These are phyloP conservation scores for Calephelis virginiensis DNA, from an alignment of 1,140 invertebrate genomes.

Conservation along the genomic window DNA sequence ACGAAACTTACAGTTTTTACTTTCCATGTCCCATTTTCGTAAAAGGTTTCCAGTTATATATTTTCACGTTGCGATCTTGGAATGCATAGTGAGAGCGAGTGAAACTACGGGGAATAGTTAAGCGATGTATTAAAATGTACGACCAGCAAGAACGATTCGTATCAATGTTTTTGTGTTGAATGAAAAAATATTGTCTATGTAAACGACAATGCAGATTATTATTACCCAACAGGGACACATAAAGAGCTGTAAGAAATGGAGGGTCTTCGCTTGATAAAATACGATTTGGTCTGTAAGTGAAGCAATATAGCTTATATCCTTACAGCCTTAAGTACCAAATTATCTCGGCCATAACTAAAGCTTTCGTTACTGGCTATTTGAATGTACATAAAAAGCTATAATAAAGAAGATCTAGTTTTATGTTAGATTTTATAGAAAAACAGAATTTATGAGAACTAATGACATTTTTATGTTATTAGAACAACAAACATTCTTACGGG, in stretches of 20 bases:
- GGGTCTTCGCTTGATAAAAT: slow-evolving; percentile 47
- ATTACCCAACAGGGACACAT: slow-evolving; percentile 61
- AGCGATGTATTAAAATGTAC: neutral
- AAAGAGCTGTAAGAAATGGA: slow-evolving; percentile 62
- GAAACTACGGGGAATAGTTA: too few species aligned
- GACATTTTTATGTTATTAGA: too few species aligned
- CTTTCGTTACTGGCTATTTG: slow-evolving; percentile 8
- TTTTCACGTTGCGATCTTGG: too few species aligned
- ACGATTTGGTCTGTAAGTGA: slow-evolving; percentile 38
- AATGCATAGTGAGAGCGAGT: too few species aligned
- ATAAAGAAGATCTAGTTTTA: slow-evolving; percentile 6
- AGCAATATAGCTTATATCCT: slow-evolving; percentile 35
- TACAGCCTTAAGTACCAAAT: slow-evolving; percentile 31
- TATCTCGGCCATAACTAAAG: slow-evolving; percentile 43
- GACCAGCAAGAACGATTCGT: slow-evolving; percentile 48
- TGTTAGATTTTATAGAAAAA: too few species aligned
- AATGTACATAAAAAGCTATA: slow-evolving; percentile 3
- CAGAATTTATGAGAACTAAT: too few species aligned
- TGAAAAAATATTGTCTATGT: slow-evolving; percentile 69
- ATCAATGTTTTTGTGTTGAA: slow-evolving; percentile 58
- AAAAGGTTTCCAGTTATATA: too few species aligned
- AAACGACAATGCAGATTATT: slow-evolving; percentile 74
- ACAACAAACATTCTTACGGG: too few species aligned
- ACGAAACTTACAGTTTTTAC: too few species aligned
- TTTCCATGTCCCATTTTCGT: too few species aligned